A percentile compares a stretch with the other conserved stretches of the same genome.
phyloP scores from a whole-genome alignment of 2,888 invertebrate genomes.

The Plagodis dolabraria region DNA sequence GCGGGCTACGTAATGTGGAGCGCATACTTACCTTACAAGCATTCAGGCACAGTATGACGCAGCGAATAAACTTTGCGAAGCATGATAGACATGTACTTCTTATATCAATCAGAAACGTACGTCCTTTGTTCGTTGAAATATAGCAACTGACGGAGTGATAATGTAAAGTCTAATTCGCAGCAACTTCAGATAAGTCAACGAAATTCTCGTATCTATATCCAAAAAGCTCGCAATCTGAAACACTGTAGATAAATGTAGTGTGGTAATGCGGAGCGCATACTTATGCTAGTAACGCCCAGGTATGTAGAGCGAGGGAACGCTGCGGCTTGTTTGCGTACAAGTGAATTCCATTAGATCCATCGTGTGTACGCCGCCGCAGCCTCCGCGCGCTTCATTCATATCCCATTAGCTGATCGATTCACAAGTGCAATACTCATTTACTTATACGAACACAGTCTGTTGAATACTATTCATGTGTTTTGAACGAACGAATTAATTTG shows the following conservation, averaged over 20 bases:
- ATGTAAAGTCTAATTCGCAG: not conserved
- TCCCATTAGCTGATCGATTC: slow-evolving; percentile 83
- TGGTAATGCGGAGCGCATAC: slow-evolving; percentile 53
- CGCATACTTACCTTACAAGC: slow-evolving; percentile 47
- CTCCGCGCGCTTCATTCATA: slow-evolving; percentile 79
- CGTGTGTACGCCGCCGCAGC: slow-evolving; percentile 74
- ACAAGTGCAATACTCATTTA: slow-evolving; percentile 70
- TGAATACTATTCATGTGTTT: slow-evolving; percentile 35
- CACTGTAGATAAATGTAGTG: slow-evolving; percentile 23
- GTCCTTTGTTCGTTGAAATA: too few relatives aligned
- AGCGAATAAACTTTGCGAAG: slow-evolving; percentile 5
- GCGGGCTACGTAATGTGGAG: slow-evolving; percentile 43
- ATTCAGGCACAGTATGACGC: slow-evolving; percentile 7
- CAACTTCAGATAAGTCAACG: not conserved
- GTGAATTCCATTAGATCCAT: slow-evolving; percentile 83
- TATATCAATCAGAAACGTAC: not conserved
- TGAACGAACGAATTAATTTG: slow-evolving; percentile 35
- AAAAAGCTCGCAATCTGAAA: slow-evolving; percentile 5
- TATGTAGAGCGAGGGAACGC: slow-evolving; percentile 59
- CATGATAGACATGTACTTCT: not conserved
- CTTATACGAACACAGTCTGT: slow-evolving; percentile 39
- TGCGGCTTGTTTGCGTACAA: slow-evolving; percentile 83
- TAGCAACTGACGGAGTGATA: too few relatives aligned
- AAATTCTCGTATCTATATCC: not conserved
- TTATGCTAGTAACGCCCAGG: slow-evolving; percentile 54